These are phyloP conservation scores for Cirrhinus mrigala DNA, from an alignment of 2,797 vertebrate species.

Conservation along the genomic window DNA sequence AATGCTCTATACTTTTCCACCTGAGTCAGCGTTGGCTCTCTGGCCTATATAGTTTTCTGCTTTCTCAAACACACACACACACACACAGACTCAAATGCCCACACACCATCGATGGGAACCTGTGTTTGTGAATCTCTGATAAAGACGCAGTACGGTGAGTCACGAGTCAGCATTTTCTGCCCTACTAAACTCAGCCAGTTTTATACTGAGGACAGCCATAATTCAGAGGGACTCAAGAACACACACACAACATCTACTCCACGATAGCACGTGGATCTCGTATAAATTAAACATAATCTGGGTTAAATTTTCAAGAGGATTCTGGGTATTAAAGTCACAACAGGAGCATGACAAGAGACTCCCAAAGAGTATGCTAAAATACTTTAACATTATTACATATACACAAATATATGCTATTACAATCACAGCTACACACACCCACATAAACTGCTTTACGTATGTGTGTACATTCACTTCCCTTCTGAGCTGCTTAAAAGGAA, in stretches of 20 bases:
- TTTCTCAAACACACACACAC: conserved; percentile 5
- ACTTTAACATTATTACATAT: conserved; percentile 1
- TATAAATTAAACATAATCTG: conserved; percentile 39
- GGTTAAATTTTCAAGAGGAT: conserved; percentile 74
- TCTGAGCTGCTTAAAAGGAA: neutral
- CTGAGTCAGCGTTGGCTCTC: conserved; percentile 33
- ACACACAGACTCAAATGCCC: conserved; percentile 11
- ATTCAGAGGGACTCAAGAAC: conserved; percentile 29
- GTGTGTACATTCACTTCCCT: conserved; percentile 17
- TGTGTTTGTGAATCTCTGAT: conserved; percentile 15
- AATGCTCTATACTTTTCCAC: conserved; percentile 8
- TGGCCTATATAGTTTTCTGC: conserved; percentile 3
- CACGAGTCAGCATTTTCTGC: conserved; percentile 79
- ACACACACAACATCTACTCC: neutral
- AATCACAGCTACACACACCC: neutral
- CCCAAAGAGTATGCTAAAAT: conserved; percentile 3
- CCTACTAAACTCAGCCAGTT: conserved; percentile 80
- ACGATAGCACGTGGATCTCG: neutral
- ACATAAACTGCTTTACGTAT: too few species aligned
- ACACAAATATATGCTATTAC: neutral
- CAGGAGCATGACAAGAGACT: conserved; percentile 16
- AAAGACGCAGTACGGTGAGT: conserved; percentile 72
- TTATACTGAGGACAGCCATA: conserved; percentile 62
- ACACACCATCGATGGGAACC: conserved; percentile 17
- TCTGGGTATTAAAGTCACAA: conserved; percentile 73